These are phyloP conservation scores for Apteryx owenii DNA, from an alignment of 2,113 vertebrate species.

Conservation along the genomic window DNA sequence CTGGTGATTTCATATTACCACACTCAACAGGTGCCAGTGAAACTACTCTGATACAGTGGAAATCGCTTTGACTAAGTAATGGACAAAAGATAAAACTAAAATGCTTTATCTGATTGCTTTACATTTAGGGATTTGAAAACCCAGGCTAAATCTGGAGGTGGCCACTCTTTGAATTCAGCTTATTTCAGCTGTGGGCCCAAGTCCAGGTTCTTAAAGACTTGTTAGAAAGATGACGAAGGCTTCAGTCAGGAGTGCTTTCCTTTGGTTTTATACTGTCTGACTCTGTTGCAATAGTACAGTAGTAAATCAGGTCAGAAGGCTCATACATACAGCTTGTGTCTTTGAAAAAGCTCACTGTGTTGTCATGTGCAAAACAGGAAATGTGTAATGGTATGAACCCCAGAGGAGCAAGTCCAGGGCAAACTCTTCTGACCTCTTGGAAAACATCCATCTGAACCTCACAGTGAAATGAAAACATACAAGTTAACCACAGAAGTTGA, in stretches of 20 bases:
- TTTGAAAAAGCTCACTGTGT: slow-evolving; percentile 31
- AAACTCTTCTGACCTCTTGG: slow-evolving; percentile 7
- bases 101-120: neutral
- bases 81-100: neutral
- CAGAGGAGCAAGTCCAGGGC: neutral
- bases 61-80: neutral
- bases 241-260: neutral
- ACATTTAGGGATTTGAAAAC: neutral
- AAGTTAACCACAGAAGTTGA: slow-evolving; percentile 13
- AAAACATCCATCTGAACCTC: neutral
- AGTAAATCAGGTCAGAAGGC: neutral
- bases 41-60: neutral
- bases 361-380: slow-evolving; percentile 64
- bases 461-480: neutral
- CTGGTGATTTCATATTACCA: neutral
- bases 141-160: neutral
- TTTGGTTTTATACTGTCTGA: neutral
- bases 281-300: neutral
- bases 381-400: neutral
- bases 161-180: neutral
- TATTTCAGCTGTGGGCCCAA: neutral
- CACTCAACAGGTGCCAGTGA: neutral
- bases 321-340: neutral
- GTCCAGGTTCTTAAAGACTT: neutral
- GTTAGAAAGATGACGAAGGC: neutral